Evolutionary conservation across 2,113 vertebrate species (phyloP).

Genomic region (Phalacrocorax carbo): DNA sequence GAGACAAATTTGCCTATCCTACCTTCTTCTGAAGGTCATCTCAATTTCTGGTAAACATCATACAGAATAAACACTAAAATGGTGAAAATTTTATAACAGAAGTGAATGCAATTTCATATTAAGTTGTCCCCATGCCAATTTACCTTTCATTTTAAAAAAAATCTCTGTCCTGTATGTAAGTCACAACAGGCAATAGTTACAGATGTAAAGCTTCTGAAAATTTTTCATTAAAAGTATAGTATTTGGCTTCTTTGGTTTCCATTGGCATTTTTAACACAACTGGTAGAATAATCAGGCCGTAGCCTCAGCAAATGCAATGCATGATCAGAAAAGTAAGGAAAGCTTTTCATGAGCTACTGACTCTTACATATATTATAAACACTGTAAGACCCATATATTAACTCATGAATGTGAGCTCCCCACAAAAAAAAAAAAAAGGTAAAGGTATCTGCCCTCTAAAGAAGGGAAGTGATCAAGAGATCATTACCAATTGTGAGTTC

Average conservation of each 20-base stretch:
- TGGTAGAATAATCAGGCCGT: neutral
- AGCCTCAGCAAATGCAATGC: neutral
- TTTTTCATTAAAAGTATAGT: neutral
- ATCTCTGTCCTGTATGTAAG: neutral
- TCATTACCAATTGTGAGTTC: constrained; percentile 91
- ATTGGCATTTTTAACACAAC: neutral
- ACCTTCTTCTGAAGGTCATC: neutral
- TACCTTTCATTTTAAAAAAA: neutral
- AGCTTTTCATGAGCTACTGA: neutral
- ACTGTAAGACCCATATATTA: neutral
- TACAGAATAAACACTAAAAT: neutral
- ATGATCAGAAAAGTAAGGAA: neutral
- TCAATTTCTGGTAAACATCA: neutral
- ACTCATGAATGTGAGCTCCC: neutral
- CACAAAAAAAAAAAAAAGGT: neutral
- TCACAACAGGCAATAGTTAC: neutral
- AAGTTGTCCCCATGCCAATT: neutral
- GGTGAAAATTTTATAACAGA: neutral
- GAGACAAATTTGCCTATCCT: neutral
- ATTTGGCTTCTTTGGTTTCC: neutral
- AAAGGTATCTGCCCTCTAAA: neutral
- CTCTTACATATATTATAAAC: neutral
- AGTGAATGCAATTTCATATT: neutral
- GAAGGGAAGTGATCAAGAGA: neutral
- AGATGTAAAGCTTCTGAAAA: neutral